A percentile compares a stretch with the other conserved stretches of the same genome.
Conservation (phyloP, 53 echinoderm and acorn worm species). For the Antedon mediterranea region DNA sequence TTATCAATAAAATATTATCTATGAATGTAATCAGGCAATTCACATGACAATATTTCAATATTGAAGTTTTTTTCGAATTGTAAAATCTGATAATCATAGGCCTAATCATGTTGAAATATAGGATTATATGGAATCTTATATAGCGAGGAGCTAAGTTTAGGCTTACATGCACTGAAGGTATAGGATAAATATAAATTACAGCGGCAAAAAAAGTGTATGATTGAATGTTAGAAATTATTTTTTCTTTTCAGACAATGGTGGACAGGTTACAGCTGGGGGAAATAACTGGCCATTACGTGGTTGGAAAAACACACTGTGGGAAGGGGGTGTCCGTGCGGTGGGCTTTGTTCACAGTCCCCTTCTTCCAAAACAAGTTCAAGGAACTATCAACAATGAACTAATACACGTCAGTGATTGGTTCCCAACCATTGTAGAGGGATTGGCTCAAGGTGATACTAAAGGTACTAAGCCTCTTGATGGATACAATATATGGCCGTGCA, state of each 20-base stretch:
- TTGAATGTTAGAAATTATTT: no score
- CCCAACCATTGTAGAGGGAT: slow-evolving; percentile 56
- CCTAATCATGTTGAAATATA: no score
- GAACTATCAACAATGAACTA: slow-evolving; percentile 11
- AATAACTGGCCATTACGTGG: slow-evolving; percentile 30
- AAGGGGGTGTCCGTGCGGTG: slow-evolving; percentile 23
- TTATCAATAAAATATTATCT: no score
- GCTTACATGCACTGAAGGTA: no score
- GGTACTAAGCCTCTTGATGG: slow-evolving; percentile 50
- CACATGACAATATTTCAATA: no score
- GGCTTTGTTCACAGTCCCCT: slow-evolving; percentile 23
- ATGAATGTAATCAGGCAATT: no score
- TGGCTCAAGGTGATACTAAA: slow-evolving; percentile 28
- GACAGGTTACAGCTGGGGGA: neutral
- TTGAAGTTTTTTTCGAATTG: no score
- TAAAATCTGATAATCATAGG: no score
- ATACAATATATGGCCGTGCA: slow-evolving; percentile 47
- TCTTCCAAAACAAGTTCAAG: neutral
- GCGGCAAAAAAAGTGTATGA: no score
- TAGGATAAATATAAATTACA: no score
- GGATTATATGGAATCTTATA: no score
- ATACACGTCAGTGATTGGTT: slow-evolving; percentile 90
- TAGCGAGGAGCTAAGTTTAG: no score
- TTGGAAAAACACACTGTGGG: slow-evolving; percentile 9
- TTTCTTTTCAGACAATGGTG: slow-evolving; percentile 30